Base-by-base conservation (phyloP, 35 echinoderm and acorn worm genomes). In the Ophioderma brevispina region DNA sequence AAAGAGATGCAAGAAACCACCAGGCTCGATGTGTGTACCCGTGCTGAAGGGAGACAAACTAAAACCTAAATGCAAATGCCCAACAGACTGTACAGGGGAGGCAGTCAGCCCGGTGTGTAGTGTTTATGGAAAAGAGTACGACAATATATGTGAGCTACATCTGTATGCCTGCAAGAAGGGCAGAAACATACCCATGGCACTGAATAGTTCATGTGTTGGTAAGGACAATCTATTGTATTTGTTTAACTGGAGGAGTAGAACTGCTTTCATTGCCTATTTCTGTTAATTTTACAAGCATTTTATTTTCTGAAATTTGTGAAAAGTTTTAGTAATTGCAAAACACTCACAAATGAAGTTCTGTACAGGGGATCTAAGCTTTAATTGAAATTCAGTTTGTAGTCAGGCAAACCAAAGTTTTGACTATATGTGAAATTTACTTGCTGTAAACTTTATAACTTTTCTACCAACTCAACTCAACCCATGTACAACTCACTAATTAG, bases 81-180 rank as follows among this genome's bases (percentile, higher is more conserved):
- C 97, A 8, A 76, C 87, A 55, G 76, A 31, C 64, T 99, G 97
- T 64, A 78, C 82, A 0, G 84, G 87, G 5, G 77, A 89, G 13
- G 0, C 37, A 0, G 43, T 33, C 0, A 35, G 76, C 14, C 93
- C 93, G 17, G 97, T 99, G 14, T 99, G 97, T 85, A 99, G 97
- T 55, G 93, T 94, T 1, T 99, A 93, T 75, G 97, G 97, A 37
- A 92, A 86, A 39, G 93, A 99, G 81, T 99, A 95, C 39, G 94
- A 99, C 35, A 99, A 90, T 77, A 49, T 91, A 23, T 99, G 97
- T 49, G 40, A 90, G 34, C 78, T 99, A 0, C 93, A 95, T 76
- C 39, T 64, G 82, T 81, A 80, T 64, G 87, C 90, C 0, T 99
- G 97, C 78, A 80, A 93, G 75, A 99, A 93, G 88, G 39, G 43